These are phyloP conservation scores for Astropecten irregularis DNA, from an alignment of 53 echinoderm and acorn worm genomes.

Conservation along the genomic window DNA sequence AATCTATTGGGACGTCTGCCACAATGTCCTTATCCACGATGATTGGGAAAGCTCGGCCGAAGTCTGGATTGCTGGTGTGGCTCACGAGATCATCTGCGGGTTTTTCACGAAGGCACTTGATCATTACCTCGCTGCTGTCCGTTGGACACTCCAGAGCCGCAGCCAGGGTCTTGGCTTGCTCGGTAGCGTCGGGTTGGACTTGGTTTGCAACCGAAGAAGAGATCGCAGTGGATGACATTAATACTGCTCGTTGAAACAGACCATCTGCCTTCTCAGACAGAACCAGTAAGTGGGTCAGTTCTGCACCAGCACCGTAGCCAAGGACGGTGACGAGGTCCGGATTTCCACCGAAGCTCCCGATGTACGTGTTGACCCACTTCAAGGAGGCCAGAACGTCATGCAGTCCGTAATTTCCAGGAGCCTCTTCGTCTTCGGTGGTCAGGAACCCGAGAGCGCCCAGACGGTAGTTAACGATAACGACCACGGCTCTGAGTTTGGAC, in stretches of 20 bases:
- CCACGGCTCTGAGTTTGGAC: constrained; percentile 49
- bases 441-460: constrained; percentile 79
- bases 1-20: background rate
- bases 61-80: background rate
- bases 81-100: background rate
- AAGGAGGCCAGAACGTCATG: constrained; percentile 65
- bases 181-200: constrained; percentile 10
- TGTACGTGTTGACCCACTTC: constrained; percentile 68
- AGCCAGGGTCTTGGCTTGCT: constrained; percentile 29
- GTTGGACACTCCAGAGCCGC: constrained; percentile 25
- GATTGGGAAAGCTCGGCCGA: constrained; percentile 10
- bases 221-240: constrained; percentile 48
- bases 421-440: constrained; percentile 49
- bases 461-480: constrained; percentile 73
- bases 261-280: constrained; percentile 48
- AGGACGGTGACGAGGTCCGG: constrained; percentile 53
- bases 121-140: background rate
- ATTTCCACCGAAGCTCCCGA: constrained; percentile 75
- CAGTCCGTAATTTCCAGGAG: constrained; percentile 78
- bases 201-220: background rate
- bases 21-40: constrained; percentile 47
- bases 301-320: constrained; percentile 67
- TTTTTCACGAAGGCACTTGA: constrained; percentile 53
- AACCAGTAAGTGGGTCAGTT: constrained; percentile 46
- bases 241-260: constrained; percentile 57